phyloP scores from a whole-genome alignment of 2,888 invertebrate species.

The Tenthredo scrophulariae region DNA sequence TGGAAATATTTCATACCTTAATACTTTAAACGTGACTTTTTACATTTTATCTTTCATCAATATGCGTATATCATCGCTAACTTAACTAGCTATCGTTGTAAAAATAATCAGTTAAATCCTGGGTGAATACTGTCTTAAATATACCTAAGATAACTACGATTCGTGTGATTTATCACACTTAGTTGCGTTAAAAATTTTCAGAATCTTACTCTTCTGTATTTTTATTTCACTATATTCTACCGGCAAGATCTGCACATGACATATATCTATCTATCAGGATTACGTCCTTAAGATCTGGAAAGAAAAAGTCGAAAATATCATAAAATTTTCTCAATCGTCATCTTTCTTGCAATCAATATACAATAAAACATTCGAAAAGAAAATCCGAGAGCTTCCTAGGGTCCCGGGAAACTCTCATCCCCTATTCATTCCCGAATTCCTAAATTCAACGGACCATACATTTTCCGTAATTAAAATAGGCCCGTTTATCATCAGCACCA shows the following conservation, averaged over 20 bases:
- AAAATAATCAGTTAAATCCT: not conserved
- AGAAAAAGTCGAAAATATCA: not conserved
- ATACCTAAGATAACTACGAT: not conserved
- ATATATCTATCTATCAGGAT: not conserved
- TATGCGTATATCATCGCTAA: not conserved
- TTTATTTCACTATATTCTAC: not conserved
- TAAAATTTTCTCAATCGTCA: not conserved
- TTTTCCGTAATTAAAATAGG: not conserved
- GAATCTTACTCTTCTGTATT: not conserved
- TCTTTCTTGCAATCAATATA: not conserved
- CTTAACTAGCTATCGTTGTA: not conserved
- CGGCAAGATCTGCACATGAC: not conserved
- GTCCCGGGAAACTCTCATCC: no score
- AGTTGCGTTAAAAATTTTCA: not conserved
- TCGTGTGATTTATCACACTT: not conserved
- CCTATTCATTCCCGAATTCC: not conserved
- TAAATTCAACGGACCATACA: no score
- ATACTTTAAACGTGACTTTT: conserved; percentile 9
- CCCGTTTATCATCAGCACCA: conserved; percentile 73
- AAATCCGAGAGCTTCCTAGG: not conserved
- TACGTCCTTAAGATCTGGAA: not conserved
- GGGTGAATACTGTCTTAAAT: not conserved
- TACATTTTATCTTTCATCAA: not conserved
- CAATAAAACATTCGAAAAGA: not conserved
- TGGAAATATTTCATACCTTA: not conserved